Conservation (phyloP, 2,113 vertebrate species). For the Heterocephalus glaber region DNA sequence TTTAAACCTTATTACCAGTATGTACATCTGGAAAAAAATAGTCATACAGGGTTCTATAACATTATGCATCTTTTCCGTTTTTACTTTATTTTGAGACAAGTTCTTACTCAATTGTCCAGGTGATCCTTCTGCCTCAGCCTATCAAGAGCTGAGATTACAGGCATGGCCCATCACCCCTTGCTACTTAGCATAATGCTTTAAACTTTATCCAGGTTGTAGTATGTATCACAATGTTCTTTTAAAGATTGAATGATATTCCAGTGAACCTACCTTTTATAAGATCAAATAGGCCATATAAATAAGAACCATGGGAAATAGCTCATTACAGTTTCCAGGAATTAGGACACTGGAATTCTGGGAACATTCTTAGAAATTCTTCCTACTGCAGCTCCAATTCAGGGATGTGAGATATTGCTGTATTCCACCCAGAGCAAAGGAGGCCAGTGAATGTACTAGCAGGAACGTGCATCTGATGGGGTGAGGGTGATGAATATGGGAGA, state of each 20-base stretch:
- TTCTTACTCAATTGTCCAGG: background rate
- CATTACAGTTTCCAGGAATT: slow-evolving; percentile 16
- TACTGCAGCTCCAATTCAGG: background rate
- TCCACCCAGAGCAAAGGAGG: background rate
- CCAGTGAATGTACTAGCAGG: background rate
- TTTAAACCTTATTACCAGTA: background rate
- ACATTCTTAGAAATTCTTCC: slow-evolving; percentile 48
- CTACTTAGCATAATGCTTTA: background rate
- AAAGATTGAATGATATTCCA: background rate
- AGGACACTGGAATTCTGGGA: background rate
- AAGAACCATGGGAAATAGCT: background rate
- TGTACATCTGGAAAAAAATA: background rate
- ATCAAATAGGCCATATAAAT: background rate
- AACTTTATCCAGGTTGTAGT: background rate
- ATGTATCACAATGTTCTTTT: slow-evolving; percentile 37
- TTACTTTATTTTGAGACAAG: background rate
- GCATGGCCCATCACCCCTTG: background rate
- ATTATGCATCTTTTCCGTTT: background rate
- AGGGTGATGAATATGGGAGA: background rate
- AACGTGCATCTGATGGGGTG: background rate
- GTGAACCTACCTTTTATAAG: slow-evolving; percentile 6
- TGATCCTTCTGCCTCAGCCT: background rate
- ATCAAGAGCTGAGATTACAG: background rate
- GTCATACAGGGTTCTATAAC: background rate
- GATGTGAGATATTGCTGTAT: background rate